Percentiles rank a stretch among this genome's conserved stretches.
phyloP scores from a whole-genome alignment of 1,140 invertebrate species.

The Tetranychus cinnabarinus region DNA sequence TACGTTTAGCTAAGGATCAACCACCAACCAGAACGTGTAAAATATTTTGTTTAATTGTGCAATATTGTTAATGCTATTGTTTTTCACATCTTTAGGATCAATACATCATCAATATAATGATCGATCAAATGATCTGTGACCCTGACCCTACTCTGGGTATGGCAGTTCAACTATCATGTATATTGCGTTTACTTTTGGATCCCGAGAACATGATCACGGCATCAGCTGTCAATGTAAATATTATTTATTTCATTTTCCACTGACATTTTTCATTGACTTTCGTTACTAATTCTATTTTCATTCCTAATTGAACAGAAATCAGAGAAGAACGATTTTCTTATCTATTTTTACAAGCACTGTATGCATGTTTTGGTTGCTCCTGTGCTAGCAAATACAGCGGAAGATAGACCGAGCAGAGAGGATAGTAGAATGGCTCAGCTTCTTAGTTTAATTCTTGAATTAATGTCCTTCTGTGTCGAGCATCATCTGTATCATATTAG shows the following conservation, averaged over 20 bases:
- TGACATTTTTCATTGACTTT: background rate
- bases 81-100: slow-evolving; percentile 34
- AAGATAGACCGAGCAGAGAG: slow-evolving; percentile 26
- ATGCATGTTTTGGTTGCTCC: slow-evolving; percentile 82
- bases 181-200: slow-evolving; percentile 75
- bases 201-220: slow-evolving; percentile 82
- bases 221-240: slow-evolving; percentile 44
- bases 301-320: slow-evolving; percentile 38
- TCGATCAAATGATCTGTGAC: slow-evolving; percentile 67
- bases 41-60: too few relatives aligned
- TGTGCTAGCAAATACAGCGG: slow-evolving; percentile 52
- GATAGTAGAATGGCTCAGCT: slow-evolving; percentile 90
- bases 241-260: background rate
- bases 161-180: slow-evolving; percentile 81
- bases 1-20: slow-evolving; percentile 30
- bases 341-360: slow-evolving; percentile 96
- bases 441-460: slow-evolving; percentile 72
- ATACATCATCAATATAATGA: slow-evolving; percentile 84
- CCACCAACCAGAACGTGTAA: too few relatives aligned
- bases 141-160: slow-evolving; percentile 63
- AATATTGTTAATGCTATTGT: background rate
- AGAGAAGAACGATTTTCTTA: slow-evolving; percentile 92
- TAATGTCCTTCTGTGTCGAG: slow-evolving; percentile 98
- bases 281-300: background rate
- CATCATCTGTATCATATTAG: slow-evolving; percentile 98